phyloP scores from a whole-genome alignment of 2,797 vertebrate genomes.

The Rhinophrynus dorsalis region DNA sequence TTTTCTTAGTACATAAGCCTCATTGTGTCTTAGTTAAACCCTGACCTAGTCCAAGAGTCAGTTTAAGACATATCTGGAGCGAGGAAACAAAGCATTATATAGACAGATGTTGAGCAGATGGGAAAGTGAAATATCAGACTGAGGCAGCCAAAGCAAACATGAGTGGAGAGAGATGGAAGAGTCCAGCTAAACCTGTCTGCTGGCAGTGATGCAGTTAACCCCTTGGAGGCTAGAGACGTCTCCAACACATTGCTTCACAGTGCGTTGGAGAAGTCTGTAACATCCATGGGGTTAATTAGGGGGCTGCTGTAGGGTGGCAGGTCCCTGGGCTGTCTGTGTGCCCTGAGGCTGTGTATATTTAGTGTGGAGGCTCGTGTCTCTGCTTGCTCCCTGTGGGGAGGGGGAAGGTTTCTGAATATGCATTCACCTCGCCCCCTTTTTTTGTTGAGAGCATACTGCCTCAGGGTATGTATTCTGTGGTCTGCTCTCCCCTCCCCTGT shows the following conservation, averaged over 20 bases:
- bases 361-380: slow-evolving; percentile 26
- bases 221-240: too few species aligned
- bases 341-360: slow-evolving; percentile 3
- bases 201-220: too few species aligned
- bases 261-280: too few species aligned
- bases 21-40: too few species aligned
- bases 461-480: slow-evolving; percentile 33
- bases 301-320: not conserved
- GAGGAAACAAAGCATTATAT: not conserved
- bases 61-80: too few species aligned
- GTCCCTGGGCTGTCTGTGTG: not conserved
- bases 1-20: too few species aligned
- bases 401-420: slow-evolving; percentile 13
- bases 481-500: slow-evolving; percentile 1
- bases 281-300: slow-evolving; percentile 13
- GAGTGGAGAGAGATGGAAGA: not conserved
- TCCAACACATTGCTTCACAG: too few species aligned
- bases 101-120: slow-evolving; percentile 38
- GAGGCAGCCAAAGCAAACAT: slow-evolving; percentile 28
- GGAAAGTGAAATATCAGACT: slow-evolving; percentile 14
- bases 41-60: too few species aligned
- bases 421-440: not conserved
- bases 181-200: not conserved
- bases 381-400: slow-evolving; percentile 27
- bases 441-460: not conserved